phyloP scores from a whole-genome alignment of 2,113 vertebrate genomes.

The Crotalus horridus region DNA sequence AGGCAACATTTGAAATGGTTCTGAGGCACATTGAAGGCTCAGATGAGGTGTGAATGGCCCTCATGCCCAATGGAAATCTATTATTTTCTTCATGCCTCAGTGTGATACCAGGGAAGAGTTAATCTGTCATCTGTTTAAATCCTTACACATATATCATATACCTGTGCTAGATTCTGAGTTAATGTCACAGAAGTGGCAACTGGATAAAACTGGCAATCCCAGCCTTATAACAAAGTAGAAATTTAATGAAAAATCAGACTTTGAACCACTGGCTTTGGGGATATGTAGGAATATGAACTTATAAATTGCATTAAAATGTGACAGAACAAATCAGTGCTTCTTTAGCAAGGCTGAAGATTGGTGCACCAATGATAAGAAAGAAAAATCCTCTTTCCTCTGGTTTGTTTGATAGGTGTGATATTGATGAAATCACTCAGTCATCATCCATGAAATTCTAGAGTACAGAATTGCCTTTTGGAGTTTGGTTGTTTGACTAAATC shows the following conservation, averaged over 20 bases:
- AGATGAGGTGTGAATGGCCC: not conserved
- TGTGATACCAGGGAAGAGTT: not conserved
- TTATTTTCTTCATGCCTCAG: not conserved
- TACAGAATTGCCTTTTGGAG: not conserved
- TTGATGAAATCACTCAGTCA: constrained; percentile 11
- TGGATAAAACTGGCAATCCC: not conserved
- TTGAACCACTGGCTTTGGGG: constrained; percentile 3
- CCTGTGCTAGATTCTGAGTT: not conserved
- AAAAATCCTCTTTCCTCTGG: not conserved
- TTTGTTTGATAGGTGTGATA: not conserved
- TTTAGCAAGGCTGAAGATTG: not conserved
- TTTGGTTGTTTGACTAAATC: not conserved
- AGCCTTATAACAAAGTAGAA: constrained; percentile 17
- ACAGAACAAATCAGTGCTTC: constrained; percentile 13
- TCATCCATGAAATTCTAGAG: not conserved
- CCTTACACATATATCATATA: not conserved
- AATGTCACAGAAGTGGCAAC: not conserved
- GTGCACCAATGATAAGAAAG: constrained; percentile 14
- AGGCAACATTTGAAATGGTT: not conserved
- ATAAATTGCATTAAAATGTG: not conserved
- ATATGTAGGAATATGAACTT: not conserved
- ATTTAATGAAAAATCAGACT: constrained; percentile 44
- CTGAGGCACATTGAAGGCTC: not conserved
- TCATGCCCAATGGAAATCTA: not conserved
- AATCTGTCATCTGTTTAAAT: not conserved